phyloP scores from a whole-genome alignment of 1,140 invertebrate genomes.

The Carposina sasakii region DNA sequence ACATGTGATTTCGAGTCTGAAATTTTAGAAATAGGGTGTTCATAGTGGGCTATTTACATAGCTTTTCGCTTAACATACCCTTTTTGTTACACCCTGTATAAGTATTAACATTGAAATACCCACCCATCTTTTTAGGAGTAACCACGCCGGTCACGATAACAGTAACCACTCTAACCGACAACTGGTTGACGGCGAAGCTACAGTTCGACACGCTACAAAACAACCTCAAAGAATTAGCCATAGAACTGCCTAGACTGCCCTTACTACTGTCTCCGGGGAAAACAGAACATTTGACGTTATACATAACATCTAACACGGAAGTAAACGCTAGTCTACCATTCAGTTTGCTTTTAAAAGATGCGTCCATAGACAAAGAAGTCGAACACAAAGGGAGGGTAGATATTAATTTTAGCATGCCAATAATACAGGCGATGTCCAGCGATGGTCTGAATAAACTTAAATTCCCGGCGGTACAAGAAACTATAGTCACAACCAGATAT shows the following conservation, averaged over 20 bases:
- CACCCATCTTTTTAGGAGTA: constrained; percentile 41
- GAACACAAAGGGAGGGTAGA: constrained; percentile 40
- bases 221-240: constrained; percentile 29
- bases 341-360: constrained; percentile 46
- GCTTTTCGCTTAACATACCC: too few species aligned
- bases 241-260: constrained; percentile 53
- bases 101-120: too few species aligned
- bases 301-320: constrained; percentile 54
- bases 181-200: constrained; percentile 55
- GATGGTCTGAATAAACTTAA: constrained; percentile 50
- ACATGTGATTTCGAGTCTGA: too few species aligned
- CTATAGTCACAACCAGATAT: constrained; percentile 32
- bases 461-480: constrained; percentile 47
- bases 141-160: constrained; percentile 33
- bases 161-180: constrained; percentile 46
- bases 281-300: constrained; percentile 44
- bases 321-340: constrained; percentile 39
- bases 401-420: constrained; percentile 49
- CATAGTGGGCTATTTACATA: too few species aligned
- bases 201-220: constrained; percentile 38
- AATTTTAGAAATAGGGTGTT: too few species aligned
- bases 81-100: too few species aligned
- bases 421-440: constrained; percentile 50
- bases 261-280: constrained; percentile 53
- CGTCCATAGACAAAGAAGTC: constrained; percentile 41